Evolutionary conservation across 37 sponge, comb jelly and placozoan genomes (phyloP).

Genomic region (Halichondria panicea): DNA sequence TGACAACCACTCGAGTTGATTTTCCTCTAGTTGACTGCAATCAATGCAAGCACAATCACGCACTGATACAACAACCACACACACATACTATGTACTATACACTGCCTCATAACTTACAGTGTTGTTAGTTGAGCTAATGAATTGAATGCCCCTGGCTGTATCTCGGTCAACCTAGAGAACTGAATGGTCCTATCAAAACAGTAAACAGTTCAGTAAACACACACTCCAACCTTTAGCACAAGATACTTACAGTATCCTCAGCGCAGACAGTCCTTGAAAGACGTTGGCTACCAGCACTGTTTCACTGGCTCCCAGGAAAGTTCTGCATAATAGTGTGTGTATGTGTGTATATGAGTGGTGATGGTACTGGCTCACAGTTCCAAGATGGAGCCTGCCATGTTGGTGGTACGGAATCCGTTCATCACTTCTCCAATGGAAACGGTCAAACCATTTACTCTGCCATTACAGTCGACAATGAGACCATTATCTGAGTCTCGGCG

Average conservation of each 20-base stretch:
- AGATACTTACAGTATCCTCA: neutral
- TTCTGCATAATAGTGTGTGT: too few species aligned
- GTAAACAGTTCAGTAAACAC: neutral
- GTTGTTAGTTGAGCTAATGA: neutral
- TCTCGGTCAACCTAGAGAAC: neutral
- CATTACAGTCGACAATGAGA: too few species aligned
- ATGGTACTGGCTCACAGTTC: too few species aligned
- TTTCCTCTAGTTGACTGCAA: conserved; percentile 23
- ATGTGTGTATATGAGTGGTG: too few species aligned
- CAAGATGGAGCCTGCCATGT: too few species aligned
- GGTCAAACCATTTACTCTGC: too few species aligned
- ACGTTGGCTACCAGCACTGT: too few species aligned
- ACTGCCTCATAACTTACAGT: conserved; percentile 18
- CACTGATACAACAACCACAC: neutral
- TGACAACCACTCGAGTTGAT: conserved; percentile 26
- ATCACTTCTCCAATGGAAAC: too few species aligned
- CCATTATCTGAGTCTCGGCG: too few species aligned
- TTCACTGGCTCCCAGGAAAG: too few species aligned
- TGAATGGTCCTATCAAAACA: neutral
- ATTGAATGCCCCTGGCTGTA: conserved; percentile 31
- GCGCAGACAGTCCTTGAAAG: neutral
- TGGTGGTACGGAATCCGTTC: too few species aligned
- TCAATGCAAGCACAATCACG: neutral
- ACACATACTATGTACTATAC: neutral
- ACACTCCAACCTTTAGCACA: neutral